Percentiles rank a stretch among this genome's conserved stretches.
Evolutionary conservation across 2,113 vertebrate genomes (phyloP).

Genomic region (Mastomys coucha): DNA sequence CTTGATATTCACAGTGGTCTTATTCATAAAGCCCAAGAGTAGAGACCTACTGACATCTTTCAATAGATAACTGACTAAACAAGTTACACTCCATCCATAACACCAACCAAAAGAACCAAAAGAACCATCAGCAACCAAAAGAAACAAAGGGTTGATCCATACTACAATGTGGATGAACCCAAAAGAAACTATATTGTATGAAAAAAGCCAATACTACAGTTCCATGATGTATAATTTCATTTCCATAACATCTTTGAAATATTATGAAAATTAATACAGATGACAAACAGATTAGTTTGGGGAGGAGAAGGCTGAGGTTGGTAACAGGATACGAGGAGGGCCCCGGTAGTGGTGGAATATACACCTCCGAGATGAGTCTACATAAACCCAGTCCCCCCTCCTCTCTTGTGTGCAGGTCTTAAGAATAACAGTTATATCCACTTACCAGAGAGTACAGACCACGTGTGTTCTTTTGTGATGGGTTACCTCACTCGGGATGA

Average conservation of each 20-base stretch:
- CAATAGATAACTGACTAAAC: background rate
- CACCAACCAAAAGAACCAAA: constrained; percentile 7
- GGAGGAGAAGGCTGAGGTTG: background rate
- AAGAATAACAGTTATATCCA: background rate
- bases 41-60: background rate
- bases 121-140: background rate
- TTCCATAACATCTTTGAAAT: background rate
- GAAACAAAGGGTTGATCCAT: background rate
- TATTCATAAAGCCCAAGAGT: background rate
- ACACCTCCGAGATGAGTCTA: background rate
- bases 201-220: background rate
- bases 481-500: no score
- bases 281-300: background rate
- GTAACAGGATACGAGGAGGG: background rate
- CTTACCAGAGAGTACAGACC: no score
- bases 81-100: background rate
- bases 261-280: background rate
- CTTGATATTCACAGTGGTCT: background rate
- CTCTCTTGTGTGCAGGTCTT: background rate
- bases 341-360: background rate
- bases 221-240: background rate
- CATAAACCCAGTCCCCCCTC: background rate
- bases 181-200: background rate
- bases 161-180: background rate
- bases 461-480: no score